A percentile compares a stretch with the other conserved stretches of the same genome.
phyloP scores from a whole-genome alignment of 2,113 vertebrate species.

The Rhineura floridana region DNA sequence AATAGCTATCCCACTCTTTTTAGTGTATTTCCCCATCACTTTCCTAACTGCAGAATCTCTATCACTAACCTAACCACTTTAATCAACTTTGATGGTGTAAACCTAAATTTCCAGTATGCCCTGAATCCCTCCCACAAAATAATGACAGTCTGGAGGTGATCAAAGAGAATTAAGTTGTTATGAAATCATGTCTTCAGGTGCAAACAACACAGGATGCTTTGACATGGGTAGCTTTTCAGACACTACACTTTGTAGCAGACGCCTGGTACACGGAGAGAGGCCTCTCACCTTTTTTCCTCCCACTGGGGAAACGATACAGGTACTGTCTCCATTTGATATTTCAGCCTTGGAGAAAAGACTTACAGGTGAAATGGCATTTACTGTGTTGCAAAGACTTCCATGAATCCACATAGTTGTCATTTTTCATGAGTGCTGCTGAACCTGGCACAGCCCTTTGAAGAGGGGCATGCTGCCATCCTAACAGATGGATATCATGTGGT shows the following conservation, averaged over 20 bases:
- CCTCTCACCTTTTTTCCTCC: neutral
- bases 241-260: neutral
- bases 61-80: no score
- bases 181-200: neutral
- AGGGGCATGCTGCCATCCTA: slow-evolving; percentile 59
- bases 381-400: slow-evolving; percentile 29
- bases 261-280: no score
- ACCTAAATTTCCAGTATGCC: no score
- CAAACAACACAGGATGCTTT: neutral
- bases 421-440: slow-evolving; percentile 47
- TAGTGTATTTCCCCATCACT: no score
- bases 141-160: neutral
- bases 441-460: slow-evolving; percentile 48
- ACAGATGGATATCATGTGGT: slow-evolving; percentile 71
- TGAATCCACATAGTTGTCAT: slow-evolving; percentile 29
- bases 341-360: neutral
- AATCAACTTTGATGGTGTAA: no score
- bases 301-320: neutral
- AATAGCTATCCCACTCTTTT: no score
- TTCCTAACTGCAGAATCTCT: no score
- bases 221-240: neutral
- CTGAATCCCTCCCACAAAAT: no score
- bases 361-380: neutral
- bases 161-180: neutral
- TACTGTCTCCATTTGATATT: neutral